Percentiles rank a stretch among this genome's conserved stretches.
Conservation (phyloP, 2,113 vertebrate species). For the Uropsilus gracilis region DNA sequence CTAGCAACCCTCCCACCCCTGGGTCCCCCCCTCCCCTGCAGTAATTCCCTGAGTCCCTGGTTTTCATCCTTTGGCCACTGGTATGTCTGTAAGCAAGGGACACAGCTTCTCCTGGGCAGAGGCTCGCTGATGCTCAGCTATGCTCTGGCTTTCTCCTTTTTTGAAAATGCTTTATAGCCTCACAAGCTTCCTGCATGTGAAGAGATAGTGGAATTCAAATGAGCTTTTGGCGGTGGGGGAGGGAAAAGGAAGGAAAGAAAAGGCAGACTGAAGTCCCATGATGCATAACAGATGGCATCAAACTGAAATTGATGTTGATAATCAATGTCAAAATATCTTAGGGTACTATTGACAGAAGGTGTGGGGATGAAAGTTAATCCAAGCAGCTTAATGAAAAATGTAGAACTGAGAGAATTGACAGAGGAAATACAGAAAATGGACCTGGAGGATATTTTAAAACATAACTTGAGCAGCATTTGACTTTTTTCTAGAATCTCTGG, state of each 20-base stretch:
- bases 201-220: conserved; percentile 61
- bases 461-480: neutral
- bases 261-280: neutral
- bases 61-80: neutral
- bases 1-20: too few relatives aligned
- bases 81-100: neutral
- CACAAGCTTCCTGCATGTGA: neutral
- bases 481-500: conserved; percentile 16
- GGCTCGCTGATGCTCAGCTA: neutral
- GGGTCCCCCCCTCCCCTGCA: too few relatives aligned
- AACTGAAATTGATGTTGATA: conserved; percentile 67
- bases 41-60: neutral
- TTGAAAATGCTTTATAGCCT: conserved; percentile 50
- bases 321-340: conserved; percentile 73
- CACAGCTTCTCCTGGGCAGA: neutral
- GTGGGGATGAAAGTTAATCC: conserved; percentile 60
- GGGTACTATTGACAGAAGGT: conserved; percentile 54
- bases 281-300: conserved; percentile 47
- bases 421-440: neutral
- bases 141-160: conserved; percentile 37
- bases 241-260: neutral
- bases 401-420: neutral
- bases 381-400: conserved; percentile 64
- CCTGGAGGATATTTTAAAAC: conserved; percentile 20
- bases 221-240: neutral